A percentile compares a stretch with the other conserved stretches of the same genome.
Conservation (phyloP, 2,797 vertebrate species). For the Pseudopleuronectes americanus region DNA sequence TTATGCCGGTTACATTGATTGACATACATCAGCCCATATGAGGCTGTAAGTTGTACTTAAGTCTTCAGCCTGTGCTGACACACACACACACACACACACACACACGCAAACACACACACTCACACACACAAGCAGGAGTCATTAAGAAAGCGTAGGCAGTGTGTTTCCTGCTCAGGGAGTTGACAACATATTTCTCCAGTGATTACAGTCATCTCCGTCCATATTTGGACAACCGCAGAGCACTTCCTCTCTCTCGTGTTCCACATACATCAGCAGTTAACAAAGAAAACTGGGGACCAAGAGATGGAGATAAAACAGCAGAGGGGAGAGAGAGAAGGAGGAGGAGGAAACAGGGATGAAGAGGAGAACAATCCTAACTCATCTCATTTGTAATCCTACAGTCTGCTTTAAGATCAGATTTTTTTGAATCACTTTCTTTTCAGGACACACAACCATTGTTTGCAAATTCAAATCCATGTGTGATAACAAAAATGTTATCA, state of each 20-base stretch:
- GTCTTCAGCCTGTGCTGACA: conserved; percentile 15
- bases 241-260: conserved; percentile 46
- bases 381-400: not conserved
- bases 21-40: conserved; percentile 1
- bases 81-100: conserved; percentile 9
- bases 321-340: conserved; percentile 8
- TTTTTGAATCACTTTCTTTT: not conserved
- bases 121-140: conserved; percentile 10
- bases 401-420: not conserved
- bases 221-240: conserved; percentile 43
- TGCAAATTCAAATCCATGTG: too few species aligned
- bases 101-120: conserved; percentile 22
- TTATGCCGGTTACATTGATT: conserved; percentile 2
- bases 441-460: not conserved
- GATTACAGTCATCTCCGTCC: conserved; percentile 41
- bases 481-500: too few species aligned
- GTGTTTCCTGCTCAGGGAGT: conserved; percentile 59
- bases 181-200: conserved; percentile 58
- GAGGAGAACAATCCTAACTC: not conserved
- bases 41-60: conserved; percentile 6
- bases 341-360: conserved; percentile 11
- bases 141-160: conserved; percentile 56
- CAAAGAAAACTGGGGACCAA: conserved; percentile 35
- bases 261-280: conserved; percentile 63
- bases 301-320: conserved; percentile 17